Evolutionary conservation across 2,888 invertebrate species (phyloP).

Genomic region (Heliconius cydno): DNA sequence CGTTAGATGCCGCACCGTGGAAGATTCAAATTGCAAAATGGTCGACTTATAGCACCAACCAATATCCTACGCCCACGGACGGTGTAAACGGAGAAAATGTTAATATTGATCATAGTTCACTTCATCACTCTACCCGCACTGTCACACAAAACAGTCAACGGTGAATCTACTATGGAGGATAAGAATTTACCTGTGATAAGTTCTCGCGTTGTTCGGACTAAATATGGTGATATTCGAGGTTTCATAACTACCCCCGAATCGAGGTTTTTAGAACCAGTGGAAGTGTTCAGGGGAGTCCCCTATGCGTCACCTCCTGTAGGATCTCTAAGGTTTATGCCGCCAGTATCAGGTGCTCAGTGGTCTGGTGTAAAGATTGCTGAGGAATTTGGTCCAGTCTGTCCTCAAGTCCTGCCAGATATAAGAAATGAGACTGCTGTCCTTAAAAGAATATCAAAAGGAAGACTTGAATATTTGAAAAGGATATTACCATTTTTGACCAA

Average conservation of each 20-base stretch:
- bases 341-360: constrained; percentile 96
- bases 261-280: constrained; percentile 93
- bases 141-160: constrained; percentile 73
- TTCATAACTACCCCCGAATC: constrained; percentile 92
- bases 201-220: constrained; percentile 93
- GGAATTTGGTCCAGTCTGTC: constrained; percentile 95
- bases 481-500: constrained; percentile 93
- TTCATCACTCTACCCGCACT: constrained; percentile 80
- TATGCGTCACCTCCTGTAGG: constrained; percentile 97
- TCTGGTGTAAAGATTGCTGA: constrained; percentile 94
- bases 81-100: constrained; percentile 75
- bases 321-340: constrained; percentile 96
- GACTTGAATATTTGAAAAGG: constrained; percentile 93
- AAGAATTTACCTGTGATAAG: constrained; percentile 84
- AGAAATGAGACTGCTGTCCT: constrained; percentile 92
- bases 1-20: constrained; percentile 66
- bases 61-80: constrained; percentile 59
- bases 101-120: constrained; percentile 73
- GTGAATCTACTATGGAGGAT: constrained; percentile 80
- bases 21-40: constrained; percentile 65
- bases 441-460: constrained; percentile 93
- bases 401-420: constrained; percentile 94
- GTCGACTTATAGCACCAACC: constrained; percentile 75
- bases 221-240: constrained; percentile 94
- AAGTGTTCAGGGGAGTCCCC: constrained; percentile 96